Percentiles rank a stretch among this genome's conserved stretches.
Evolutionary conservation across 2,888 invertebrate species (phyloP).

Genomic region (Volucella zonaria): DNA sequence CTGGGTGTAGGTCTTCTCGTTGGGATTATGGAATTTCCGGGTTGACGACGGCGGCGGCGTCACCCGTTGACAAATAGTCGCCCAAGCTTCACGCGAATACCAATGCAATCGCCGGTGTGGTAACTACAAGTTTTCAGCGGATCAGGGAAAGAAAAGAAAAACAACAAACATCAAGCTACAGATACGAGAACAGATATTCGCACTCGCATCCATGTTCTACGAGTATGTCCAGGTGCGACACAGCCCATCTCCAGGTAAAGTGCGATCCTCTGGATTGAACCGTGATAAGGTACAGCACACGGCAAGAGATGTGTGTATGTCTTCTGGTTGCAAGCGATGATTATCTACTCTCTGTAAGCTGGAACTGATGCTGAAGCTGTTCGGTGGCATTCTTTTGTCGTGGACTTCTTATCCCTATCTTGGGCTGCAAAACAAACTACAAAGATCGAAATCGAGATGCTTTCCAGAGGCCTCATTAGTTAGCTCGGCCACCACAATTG

Average conservation of each 20-base stretch:
- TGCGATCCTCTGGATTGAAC: conserved; percentile 52
- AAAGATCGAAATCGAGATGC: conserved; percentile 71
- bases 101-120: background rate
- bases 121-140: conserved; percentile 38
- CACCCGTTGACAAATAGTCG: conserved; percentile 51
- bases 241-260: conserved; percentile 54
- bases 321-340: conserved; percentile 59
- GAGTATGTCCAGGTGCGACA: conserved; percentile 56
- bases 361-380: conserved; percentile 39
- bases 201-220: conserved; percentile 24
- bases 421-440: conserved; percentile 10
- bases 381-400: conserved; percentile 73
- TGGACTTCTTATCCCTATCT: conserved; percentile 68
- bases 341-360: conserved; percentile 38
- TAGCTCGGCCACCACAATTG: conserved; percentile 49
- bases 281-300: conserved; percentile 53
- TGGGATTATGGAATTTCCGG: conserved; percentile 59
- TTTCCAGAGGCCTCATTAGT: conserved; percentile 67
- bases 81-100: background rate
- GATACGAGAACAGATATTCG: conserved; percentile 23
- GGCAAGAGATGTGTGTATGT: conserved; percentile 38
- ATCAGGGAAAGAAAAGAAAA: conserved; percentile 4
- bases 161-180: conserved; percentile 37
- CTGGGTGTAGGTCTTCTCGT: conserved; percentile 11
- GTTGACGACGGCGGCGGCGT: conserved; percentile 51